phyloP scores from a whole-genome alignment of 2,888 invertebrate species.

The Tanytarsus gracilentus region DNA sequence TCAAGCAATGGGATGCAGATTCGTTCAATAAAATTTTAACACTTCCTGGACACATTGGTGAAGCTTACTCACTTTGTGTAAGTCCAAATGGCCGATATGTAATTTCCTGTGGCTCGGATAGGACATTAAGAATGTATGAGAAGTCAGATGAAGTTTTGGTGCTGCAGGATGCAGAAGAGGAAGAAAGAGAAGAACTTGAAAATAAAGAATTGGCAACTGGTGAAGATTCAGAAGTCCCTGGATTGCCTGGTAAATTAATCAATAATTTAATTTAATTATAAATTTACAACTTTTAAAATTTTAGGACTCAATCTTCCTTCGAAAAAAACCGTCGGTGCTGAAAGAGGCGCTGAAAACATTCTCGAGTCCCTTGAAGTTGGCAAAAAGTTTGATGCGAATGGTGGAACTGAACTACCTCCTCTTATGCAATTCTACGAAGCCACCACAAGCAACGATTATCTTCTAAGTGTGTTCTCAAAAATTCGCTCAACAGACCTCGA shows the following conservation, averaged over 20 bases:
- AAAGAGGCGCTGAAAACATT: constrained; percentile 69
- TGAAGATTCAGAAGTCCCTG: constrained; percentile 58
- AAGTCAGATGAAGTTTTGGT: constrained; percentile 82
- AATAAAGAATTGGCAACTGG: constrained; percentile 59
- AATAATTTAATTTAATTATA: constrained; percentile 73
- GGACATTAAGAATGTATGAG: constrained; percentile 75
- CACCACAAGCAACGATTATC: constrained; percentile 64
- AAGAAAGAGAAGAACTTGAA: constrained; percentile 69
- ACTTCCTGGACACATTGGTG: constrained; percentile 75
- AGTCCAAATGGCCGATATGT: constrained; percentile 73
- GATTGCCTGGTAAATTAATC: constrained; percentile 68
- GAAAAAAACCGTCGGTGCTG: constrained; percentile 39
- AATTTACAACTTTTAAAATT: neutral
- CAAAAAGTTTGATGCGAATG: constrained; percentile 44
- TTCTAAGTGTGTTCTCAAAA: constrained; percentile 67
- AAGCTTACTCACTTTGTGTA: constrained; percentile 64
- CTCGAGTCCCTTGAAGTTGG: constrained; percentile 81
- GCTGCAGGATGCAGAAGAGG: constrained; percentile 84
- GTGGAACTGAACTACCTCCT: constrained; percentile 52
- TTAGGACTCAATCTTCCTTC: constrained; percentile 11
- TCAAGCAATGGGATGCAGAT: constrained; percentile 97
- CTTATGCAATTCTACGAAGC: constrained; percentile 75
- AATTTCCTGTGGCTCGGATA: constrained; percentile 77
- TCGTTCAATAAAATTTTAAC: constrained; percentile 83
- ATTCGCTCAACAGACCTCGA: constrained; percentile 86